Percentiles rank a stretch among this genome's conserved stretches.
phyloP scores from a whole-genome alignment of 2,113 vertebrate genomes.

The Dicerorhinus sumatrensis region DNA sequence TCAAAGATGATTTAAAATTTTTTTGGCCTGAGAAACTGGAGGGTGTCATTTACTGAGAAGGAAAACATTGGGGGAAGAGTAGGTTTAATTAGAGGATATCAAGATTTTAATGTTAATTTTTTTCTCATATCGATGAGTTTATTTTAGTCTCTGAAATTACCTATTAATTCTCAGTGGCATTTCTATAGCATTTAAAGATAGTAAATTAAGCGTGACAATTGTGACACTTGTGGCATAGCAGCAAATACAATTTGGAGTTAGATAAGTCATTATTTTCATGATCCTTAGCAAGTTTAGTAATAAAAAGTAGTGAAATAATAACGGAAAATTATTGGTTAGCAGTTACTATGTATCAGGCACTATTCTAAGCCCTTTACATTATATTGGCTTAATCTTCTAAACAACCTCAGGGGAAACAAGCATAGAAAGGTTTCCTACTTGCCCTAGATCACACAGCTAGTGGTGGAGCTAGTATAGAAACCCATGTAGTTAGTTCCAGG shows the following conservation, averaged over 20 bases:
- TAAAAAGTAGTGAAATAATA: constrained; percentile 20
- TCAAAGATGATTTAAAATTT: not conserved
- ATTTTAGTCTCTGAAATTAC: constrained; percentile 40
- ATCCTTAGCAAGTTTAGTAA: not conserved
- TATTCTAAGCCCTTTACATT: not conserved
- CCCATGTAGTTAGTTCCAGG: not conserved
- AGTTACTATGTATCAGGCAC: not conserved
- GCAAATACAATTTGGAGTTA: not conserved
- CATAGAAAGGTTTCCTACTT: not conserved
- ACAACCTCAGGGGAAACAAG: not conserved
- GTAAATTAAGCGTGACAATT: constrained; percentile 7
- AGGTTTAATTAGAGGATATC: not conserved
- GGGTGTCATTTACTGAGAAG: constrained; percentile 36
- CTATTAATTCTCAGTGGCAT: constrained; percentile 31
- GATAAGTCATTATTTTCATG: constrained; percentile 4
- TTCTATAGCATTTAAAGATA: constrained; percentile 22
- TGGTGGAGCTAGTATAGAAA: not conserved
- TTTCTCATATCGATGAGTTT: not conserved
- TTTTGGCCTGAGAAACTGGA: not conserved
- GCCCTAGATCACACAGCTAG: not conserved
- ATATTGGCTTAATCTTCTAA: constrained; percentile 16
- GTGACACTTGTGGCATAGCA: not conserved
- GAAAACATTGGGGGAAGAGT: not conserved
- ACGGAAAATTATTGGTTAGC: not conserved
- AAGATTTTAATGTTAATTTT: constrained; percentile 8